phyloP scores from a whole-genome alignment of 2,797 vertebrate species.

The Aphelocoma californica region DNA sequence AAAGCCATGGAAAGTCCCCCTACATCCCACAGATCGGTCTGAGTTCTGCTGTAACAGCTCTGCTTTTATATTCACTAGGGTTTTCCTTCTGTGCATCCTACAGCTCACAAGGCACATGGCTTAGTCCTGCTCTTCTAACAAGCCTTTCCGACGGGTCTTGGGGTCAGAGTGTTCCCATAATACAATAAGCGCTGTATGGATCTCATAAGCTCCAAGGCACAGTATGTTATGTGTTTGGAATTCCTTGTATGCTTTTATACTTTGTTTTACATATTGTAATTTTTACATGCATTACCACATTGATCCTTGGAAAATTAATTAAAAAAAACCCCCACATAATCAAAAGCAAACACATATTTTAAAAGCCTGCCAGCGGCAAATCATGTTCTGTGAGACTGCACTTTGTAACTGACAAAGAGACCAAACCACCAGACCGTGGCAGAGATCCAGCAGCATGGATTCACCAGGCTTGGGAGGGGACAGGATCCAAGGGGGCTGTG shows the following conservation, averaged over 20 bases:
- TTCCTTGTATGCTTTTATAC: conserved; percentile 66
- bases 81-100: conserved; percentile 56
- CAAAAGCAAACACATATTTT: conserved; percentile 64
- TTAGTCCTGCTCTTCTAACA: conserved; percentile 27
- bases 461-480: background rate
- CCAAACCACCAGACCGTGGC: conserved; percentile 23
- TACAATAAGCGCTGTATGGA: conserved; percentile 56
- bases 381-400: conserved; percentile 54
- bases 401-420: conserved; percentile 52
- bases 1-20: background rate
- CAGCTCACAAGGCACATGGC: conserved; percentile 28
- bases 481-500: background rate
- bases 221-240: conserved; percentile 68
- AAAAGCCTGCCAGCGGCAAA: conserved; percentile 59
- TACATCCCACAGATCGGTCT: background rate
- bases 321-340: background rate
- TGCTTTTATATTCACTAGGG: conserved; percentile 1
- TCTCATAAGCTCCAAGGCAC: conserved; percentile 63
- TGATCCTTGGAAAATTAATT: conserved; percentile 67
- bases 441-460: background rate
- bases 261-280: conserved; percentile 69
- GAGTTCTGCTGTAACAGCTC: background rate
- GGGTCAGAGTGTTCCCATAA: conserved; percentile 67
- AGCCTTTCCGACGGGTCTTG: conserved; percentile 21
- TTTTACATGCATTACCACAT: conserved; percentile 61